Evolutionary conservation across 2,797 vertebrate genomes (phyloP), one percentile per base, ranked within the genome.

Genomic region (Oryzias dopingdopingensis): DNA sequence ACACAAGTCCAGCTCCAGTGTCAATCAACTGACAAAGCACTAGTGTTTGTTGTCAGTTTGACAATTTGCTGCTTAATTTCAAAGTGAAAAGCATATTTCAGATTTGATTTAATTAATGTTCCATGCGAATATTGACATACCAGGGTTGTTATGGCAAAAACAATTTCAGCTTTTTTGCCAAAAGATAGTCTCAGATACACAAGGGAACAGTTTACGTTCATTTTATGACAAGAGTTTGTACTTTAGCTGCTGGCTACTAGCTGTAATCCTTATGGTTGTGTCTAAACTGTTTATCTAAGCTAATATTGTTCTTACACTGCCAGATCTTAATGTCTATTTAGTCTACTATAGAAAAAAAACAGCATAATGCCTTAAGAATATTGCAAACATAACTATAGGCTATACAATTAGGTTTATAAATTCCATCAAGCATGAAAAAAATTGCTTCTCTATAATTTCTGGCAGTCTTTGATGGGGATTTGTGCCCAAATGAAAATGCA

Each of bases 401-500:
- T 73, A 73, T 80, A 81, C 63, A 57, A 52, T 70, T 41, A 79
- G 84, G 81, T 89, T 80, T 76, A 78, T 62, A 73, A 77, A 88
- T 62, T 83, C 82, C 63, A 67, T 70, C 82, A 79, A 55, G 68
- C 75, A 69, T 84, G 41, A 52, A 65, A 72, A 58, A 77, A 77
- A 82, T 68, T 57, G 29, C 74, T 85, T 64, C 59, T 57, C 72
- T 79, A 79, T 83, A 78, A 82, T 86, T 77, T 79, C 82, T 83
- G 70, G 63, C 82, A 78, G 76, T 82, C 84, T 89, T 83, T 84
- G 84, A 86, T 83, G 86, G 77, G 83, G 87, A 89, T 90, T 88
- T 88, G 84, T 81, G 84, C 83, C 77, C 81, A 87, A 90, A 91
- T 89, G 86, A 86, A 90, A 89, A 88, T 88, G 88, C 86, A 91